A percentile compares a stretch with the other conserved stretches of the same genome.
Evolutionary conservation across 2,888 invertebrate genomes (phyloP).

Genomic region (Eupithecia exiguata): DNA sequence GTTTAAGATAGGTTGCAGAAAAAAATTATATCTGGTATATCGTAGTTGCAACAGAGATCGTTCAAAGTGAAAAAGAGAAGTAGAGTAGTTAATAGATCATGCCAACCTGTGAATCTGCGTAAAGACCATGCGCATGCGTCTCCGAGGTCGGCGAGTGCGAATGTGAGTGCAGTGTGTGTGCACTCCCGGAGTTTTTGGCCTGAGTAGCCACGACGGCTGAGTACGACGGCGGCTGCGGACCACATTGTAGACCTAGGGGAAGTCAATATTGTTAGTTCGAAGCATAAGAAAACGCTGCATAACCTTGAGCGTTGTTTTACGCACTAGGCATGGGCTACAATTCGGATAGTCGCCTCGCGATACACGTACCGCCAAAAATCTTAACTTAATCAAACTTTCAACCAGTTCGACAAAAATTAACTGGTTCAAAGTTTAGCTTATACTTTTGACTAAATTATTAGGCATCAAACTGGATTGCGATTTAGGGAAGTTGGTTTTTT

Average conservation of each 20-base stretch:
- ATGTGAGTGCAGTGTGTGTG: conserved; percentile 70
- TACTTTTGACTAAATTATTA: too few relatives aligned
- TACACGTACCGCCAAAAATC: too few relatives aligned
- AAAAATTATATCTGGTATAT: not conserved
- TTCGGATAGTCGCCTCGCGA: too few relatives aligned
- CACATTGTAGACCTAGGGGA: conserved; percentile 65
- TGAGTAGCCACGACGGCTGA: conserved; percentile 66
- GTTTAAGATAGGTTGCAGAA: too few relatives aligned
- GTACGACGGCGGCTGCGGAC: conserved; percentile 74
- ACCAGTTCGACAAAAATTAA: too few relatives aligned
- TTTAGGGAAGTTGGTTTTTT: too few relatives aligned
- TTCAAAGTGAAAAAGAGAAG: not conserved
- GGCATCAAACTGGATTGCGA: too few relatives aligned
- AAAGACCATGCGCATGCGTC: conserved; percentile 60
- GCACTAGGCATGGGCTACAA: too few relatives aligned
- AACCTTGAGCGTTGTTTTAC: not conserved
- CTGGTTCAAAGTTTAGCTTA: too few relatives aligned
- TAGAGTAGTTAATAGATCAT: not conserved
- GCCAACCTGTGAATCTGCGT: conserved; percentile 70
- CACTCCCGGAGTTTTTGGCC: conserved; percentile 67
- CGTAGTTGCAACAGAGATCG: not conserved
- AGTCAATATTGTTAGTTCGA: conserved; percentile 1
- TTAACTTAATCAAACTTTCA: too few relatives aligned
- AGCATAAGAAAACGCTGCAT: not conserved
- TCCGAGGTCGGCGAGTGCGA: conserved; percentile 71